phyloP scores from a whole-genome alignment of 2,888 invertebrate genomes.

The Selenia dentaria region DNA sequence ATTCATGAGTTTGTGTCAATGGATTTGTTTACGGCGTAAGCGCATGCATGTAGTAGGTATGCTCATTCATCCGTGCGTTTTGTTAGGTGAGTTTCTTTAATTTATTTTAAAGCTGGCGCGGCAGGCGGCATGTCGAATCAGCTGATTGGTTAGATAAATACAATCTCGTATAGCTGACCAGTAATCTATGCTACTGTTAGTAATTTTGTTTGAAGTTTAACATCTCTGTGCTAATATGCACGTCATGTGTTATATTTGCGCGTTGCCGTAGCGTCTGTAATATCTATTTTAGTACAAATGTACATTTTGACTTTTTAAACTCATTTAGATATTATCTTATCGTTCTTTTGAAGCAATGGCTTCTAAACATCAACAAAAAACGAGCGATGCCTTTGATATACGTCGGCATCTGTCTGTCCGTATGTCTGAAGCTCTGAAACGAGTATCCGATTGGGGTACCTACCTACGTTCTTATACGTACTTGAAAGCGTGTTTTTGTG shows the following conservation, averaged over 20 bases:
- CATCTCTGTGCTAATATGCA: constrained; percentile 9
- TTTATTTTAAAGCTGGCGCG: constrained; percentile 26
- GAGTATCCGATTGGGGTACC: too few relatives aligned
- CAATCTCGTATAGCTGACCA: neutral
- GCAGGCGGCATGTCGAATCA: constrained; percentile 44
- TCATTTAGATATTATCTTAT: too few relatives aligned
- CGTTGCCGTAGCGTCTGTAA: too few relatives aligned
- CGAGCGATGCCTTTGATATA: too few relatives aligned
- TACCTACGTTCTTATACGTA: too few relatives aligned
- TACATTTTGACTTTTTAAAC: too few relatives aligned
- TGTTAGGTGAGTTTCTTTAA: constrained; percentile 60
- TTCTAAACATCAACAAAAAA: too few relatives aligned
- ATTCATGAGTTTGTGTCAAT: constrained; percentile 76
- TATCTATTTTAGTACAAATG: too few relatives aligned
- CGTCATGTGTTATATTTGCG: constrained; percentile 1
- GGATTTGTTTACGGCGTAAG: constrained; percentile 60
- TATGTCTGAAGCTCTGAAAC: too few relatives aligned
- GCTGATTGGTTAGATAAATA: constrained; percentile 41
- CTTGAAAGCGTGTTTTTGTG: too few relatives aligned
- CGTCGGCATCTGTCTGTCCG: too few relatives aligned
- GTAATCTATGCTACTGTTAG: neutral
- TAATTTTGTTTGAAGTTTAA: neutral
- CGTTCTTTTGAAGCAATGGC: too few relatives aligned
- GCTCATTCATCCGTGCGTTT: constrained; percentile 58
- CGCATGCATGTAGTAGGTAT: constrained; percentile 48